Percentiles rank a stretch among this genome's conserved stretches.
Evolutionary conservation across 1,140 invertebrate genomes (phyloP).

Genomic region (Neotoxoptera formosana): DNA sequence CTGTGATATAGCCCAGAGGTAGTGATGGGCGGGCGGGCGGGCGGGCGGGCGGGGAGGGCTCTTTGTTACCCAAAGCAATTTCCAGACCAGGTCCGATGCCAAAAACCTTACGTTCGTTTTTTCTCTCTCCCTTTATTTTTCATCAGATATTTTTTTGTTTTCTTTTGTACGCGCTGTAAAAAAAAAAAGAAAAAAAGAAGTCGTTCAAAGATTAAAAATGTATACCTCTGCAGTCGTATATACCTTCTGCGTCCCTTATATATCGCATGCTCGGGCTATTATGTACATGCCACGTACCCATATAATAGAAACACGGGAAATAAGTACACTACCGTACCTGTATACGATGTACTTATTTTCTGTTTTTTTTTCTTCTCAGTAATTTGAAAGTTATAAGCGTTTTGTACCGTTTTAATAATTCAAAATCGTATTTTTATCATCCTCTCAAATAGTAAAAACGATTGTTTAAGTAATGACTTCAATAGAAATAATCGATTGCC

Average conservation of each 20-base stretch:
- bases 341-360: not conserved
- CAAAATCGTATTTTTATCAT: not conserved
- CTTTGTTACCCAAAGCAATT: constrained; percentile 18
- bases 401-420: not conserved
- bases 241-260: not conserved
- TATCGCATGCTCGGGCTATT: not conserved
- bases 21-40: too few species aligned
- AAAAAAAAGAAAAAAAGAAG: not conserved
- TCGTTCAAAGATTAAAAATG: constrained; percentile 22
- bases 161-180: not conserved
- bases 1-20: not conserved
- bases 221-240: not conserved
- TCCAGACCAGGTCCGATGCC: not conserved
- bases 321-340: not conserved
- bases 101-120: not conserved
- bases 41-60: not conserved
- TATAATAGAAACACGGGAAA: not conserved
- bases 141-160: not conserved
- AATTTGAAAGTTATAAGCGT: not conserved
- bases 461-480: not conserved
- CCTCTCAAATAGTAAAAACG: not conserved
- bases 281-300: not conserved
- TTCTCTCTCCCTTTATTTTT: not conserved
- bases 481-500: constrained; percentile 4
- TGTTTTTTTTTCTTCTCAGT: not conserved